Percentiles rank a stretch among this genome's conserved stretches.
These are phyloP conservation scores for Thereva unica DNA, from an alignment of 2,888 invertebrate genomes.

Conservation along the genomic window DNA sequence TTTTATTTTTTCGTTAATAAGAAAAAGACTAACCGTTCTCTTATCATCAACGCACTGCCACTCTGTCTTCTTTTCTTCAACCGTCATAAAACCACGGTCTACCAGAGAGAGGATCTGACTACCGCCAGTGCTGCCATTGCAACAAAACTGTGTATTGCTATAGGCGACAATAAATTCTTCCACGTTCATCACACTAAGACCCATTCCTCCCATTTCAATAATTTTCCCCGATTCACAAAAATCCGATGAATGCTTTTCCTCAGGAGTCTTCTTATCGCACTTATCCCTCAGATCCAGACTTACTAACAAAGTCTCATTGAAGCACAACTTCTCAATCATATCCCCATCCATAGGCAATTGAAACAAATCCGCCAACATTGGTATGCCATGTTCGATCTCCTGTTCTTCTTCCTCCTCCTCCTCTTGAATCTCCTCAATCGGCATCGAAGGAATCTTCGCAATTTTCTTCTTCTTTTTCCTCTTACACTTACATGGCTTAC, in stretches of 20 bases:
- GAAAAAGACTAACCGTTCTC: slow-evolving; percentile 2
- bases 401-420: background rate
- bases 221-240: background rate
- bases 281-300: background rate
- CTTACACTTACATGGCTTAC: background rate
- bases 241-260: background rate
- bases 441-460: background rate
- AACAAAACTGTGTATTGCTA: slow-evolving; percentile 18
- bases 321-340: background rate
- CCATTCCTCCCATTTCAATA: slow-evolving; percentile 20
- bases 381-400: background rate
- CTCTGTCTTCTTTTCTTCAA: slow-evolving; percentile 35
- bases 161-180: slow-evolving; percentile 15
- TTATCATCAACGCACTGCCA: background rate
- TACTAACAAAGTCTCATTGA: background rate
- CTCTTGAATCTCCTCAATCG: background rate
- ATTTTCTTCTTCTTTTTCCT: background rate
- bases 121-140: background rate
- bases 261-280: too few species aligned
- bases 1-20: background rate
- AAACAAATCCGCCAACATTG: background rate
- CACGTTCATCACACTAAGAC: slow-evolving; percentile 12
- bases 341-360: too few species aligned
- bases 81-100: slow-evolving; percentile 13
- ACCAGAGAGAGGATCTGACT: slow-evolving; percentile 14